Percentiles rank a stretch among this genome's conserved stretches.
These are phyloP conservation scores for Noctua janthina DNA, from an alignment of 2,888 invertebrate species.

Conservation along the genomic window DNA sequence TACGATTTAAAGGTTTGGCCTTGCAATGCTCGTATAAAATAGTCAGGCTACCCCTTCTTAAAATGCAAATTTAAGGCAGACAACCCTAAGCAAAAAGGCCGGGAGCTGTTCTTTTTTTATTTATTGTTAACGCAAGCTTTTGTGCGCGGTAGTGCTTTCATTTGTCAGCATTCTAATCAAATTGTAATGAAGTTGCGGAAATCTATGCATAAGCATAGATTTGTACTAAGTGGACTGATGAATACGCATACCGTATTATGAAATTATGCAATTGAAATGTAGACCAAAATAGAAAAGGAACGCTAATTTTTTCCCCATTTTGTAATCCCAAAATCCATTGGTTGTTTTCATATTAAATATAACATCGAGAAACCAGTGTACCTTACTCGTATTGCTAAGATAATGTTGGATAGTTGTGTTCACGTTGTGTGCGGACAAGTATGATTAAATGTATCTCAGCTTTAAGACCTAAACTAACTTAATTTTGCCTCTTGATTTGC, in stretches of 20 bases:
- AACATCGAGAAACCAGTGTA: no score
- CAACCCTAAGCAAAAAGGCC: constrained; percentile 66
- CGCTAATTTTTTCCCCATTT: neutral
- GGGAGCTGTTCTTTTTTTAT: constrained; percentile 47
- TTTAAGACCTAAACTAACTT: neutral
- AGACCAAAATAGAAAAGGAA: neutral
- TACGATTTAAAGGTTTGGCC: neutral
- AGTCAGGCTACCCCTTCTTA: constrained; percentile 75
- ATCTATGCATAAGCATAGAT: neutral
- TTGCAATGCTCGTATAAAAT: neutral
- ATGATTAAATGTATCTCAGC: no score
- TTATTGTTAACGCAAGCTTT: constrained; percentile 24
- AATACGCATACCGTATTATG: no score
- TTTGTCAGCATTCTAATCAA: constrained; percentile 32
- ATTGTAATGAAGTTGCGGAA: constrained; percentile 1
- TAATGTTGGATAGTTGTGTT: no score
- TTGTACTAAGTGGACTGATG: constrained; percentile 1
- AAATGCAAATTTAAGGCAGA: constrained; percentile 78
- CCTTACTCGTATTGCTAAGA: no score
- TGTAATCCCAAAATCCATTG: neutral
- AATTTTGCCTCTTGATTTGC: neutral
- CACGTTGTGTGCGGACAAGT: no score
- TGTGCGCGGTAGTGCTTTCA: neutral
- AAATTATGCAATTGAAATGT: neutral
- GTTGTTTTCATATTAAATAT: neutral